A percentile compares a stretch with the other conserved stretches of the same genome.
Evolutionary conservation across 2,797 vertebrate genomes (phyloP).

Genomic region (Clarias pachynema): DNA sequence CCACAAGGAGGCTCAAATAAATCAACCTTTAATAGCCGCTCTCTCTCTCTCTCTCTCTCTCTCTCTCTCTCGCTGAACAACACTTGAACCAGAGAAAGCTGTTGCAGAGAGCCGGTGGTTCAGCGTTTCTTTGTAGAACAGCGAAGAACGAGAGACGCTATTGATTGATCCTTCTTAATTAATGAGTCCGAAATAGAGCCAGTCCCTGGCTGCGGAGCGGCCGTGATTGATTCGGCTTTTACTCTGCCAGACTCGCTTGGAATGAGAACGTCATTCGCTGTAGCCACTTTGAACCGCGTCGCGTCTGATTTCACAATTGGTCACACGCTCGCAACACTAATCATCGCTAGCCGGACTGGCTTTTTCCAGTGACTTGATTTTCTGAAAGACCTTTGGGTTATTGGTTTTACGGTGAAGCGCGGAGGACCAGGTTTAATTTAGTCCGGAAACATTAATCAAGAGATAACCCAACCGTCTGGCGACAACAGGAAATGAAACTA

Average conservation of each 20-base stretch:
- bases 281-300: not conserved
- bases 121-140: conserved; percentile 16
- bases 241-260: conserved; percentile 17
- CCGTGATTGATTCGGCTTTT: conserved; percentile 44
- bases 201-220: conserved; percentile 7
- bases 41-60: not conserved
- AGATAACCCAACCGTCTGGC: conserved; percentile 41
- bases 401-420: conserved; percentile 33
- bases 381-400: conserved; percentile 33
- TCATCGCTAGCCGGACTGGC: conserved; percentile 22
- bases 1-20: conserved; percentile 32
- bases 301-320: conserved; percentile 40
- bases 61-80: not conserved
- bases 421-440: conserved; percentile 41
- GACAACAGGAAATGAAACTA: conserved; percentile 48
- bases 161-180: conserved; percentile 47
- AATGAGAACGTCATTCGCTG: not conserved
- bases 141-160: conserved; percentile 28
- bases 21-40: conserved; percentile 31
- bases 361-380: conserved; percentile 21
- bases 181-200: conserved; percentile 43
- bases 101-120: not conserved
- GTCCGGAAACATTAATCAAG: conserved; percentile 51
- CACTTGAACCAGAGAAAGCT: conserved; percentile 30
- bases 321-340: conserved; percentile 37